Base-by-base conservation (phyloP, 2,888 invertebrate genomes). In the Brachypalpus laphriformis region DNA sequence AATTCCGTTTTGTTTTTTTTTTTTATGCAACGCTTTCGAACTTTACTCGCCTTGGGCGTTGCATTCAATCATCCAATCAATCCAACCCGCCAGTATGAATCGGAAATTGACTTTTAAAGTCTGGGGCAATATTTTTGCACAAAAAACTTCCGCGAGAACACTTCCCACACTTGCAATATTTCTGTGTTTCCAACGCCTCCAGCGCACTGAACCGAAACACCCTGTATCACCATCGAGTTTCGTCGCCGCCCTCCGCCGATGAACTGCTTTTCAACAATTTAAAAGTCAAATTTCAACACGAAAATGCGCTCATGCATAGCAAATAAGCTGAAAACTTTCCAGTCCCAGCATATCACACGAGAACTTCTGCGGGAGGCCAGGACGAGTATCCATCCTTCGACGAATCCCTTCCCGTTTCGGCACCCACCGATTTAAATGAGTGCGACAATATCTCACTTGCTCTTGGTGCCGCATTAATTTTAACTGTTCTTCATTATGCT, bases 241-340 rank as follows among this genome's bases (percentile, higher is more conserved):
- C 25, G 49, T 37, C 18, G 54, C n/a, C 25, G 54, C 28, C 18
- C 37, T 11, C 1, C 34, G 22, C 25, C 71, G 20, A 22, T 68
- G 34, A 70, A 77, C 63, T 68, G 66, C 66, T 68, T 68, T 45
- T 56, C 37, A 68, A 75, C 70, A 72, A 85, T 81, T 85, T 76
- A 76, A 85, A 85, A 85, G 81, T 85, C 81, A 81, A 85, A 85
- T 85, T 85, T 85, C 81, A 76, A 71, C 71, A 76, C 31, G 71
- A 81, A 81, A 80, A 71, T 59, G 65, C 85, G 81, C 81, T 76
- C 85, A 81, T 85, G 81, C 85, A 76, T 85, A 71, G 81, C 71
- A 72, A 85, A 85, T 81, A 85, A 76, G 85, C 81, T 76, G 65
- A 71, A 85, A 85, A 76, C 40, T 75, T 82, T 76, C 3, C 71